phyloP scores from a whole-genome alignment of 2,113 vertebrate genomes.

The Heterotis niloticus region DNA sequence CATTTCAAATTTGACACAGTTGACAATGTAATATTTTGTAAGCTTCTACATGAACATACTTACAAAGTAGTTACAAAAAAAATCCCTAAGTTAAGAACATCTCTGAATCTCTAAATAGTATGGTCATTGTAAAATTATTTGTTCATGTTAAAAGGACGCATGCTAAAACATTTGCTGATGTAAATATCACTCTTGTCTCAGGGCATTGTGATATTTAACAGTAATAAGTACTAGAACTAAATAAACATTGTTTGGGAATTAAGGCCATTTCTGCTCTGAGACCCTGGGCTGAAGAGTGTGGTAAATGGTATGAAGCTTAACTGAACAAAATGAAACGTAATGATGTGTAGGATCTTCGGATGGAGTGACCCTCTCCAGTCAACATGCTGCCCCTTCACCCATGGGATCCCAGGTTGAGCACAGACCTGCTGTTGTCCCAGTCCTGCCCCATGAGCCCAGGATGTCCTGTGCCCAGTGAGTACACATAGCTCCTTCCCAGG shows the following conservation, averaged over 20 bases:
- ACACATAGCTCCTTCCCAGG: not conserved
- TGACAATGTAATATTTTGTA: too few relatives aligned
- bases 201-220: not conserved
- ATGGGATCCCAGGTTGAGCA: slow-evolving; percentile 37
- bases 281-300: not conserved
- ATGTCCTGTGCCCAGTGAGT: slow-evolving; percentile 54
- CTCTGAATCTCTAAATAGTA: too few relatives aligned
- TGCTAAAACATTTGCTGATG: too few relatives aligned
- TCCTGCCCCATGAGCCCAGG: slow-evolving; percentile 24
- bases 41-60: not conserved
- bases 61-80: not conserved
- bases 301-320: not conserved
- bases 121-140: too few relatives aligned
- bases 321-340: not conserved
- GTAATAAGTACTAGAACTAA: not conserved
- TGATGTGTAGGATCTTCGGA: slow-evolving; percentile 35
- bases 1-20: not conserved
- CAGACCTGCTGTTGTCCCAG: slow-evolving; percentile 31
- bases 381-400: slow-evolving; percentile 69
- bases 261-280: not conserved
- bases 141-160: too few relatives aligned
- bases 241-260: not conserved
- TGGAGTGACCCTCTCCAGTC: slow-evolving; percentile 42
- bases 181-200: not conserved
- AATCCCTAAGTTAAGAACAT: too few relatives aligned